Base-by-base conservation (phyloP, 2,888 invertebrate species). In the Macrophya annulata region DNA sequence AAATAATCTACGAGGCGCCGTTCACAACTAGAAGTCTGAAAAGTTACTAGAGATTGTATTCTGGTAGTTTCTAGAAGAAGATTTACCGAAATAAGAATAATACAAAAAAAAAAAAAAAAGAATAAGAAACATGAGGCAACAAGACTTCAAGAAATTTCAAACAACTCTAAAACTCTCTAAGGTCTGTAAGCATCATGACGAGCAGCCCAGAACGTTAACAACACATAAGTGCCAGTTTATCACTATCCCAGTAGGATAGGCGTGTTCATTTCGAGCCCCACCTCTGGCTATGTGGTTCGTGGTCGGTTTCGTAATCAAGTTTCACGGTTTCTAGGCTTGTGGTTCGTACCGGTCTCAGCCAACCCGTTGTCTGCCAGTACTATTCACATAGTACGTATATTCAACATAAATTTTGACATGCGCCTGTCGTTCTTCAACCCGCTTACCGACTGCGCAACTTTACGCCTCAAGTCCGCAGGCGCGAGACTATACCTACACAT, bases 151-250 rank as follows among this genome's bases (percentile, higher is more conserved):
- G 31, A 77, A 77, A 51, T 77, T 48, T 77, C 37, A 31, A 55
- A 77, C 74, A 25, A 43, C 74, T 43, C 74, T 74, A 4, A 45
- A 45, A 48, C n/a, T 48, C 31, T 51, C 51, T 10, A 37, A 55
- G n/a, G 25, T 51, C 77, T 48, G n/a, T n/a, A 37, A 77, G 77
- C 43, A 72, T 72, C 72, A 17, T 1, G 10, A 15, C 43, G 17
- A 72, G 72, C 77, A 31, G 51, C 55, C 37, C 77, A 51, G 25
- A 31, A 51, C 77, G 59, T 62, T 81, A 81, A 81, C 79, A 59
- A 59, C 12, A 31, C 48, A 77, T 81, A 81, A 81, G 79, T 81
- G 79, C 79, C 79, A 21, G 59, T 81, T 81, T 62, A 81, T 62
- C 62, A 62, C 62, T n/a, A 81, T 12, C 62, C 40, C 43, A 72